Conservation (phyloP, 2,888 invertebrate genomes). For the Lepidochitona cinerea region DNA sequence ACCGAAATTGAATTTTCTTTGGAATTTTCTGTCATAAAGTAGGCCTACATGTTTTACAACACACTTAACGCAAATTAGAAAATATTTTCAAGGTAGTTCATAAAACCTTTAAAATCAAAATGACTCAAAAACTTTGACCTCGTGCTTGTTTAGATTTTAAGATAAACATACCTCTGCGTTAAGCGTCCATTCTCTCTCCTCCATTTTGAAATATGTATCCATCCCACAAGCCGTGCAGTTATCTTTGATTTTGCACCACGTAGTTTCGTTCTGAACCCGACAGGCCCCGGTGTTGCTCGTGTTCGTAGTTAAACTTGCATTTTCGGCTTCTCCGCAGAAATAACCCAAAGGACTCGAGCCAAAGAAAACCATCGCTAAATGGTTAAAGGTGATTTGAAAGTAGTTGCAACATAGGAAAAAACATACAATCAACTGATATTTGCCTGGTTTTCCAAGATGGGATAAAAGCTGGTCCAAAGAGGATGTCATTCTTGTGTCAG, state of each 20-base stretch:
- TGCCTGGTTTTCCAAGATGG: constrained; percentile 6
- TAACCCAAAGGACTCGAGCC: not conserved
- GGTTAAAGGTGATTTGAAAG: constrained; percentile 2
- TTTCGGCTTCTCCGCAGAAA: not conserved
- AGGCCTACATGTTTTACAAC: too few relatives aligned
- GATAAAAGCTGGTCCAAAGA: not conserved
- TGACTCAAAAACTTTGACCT: too few relatives aligned
- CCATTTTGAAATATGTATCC: not conserved
- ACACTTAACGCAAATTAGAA: too few relatives aligned
- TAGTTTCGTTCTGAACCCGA: too few relatives aligned
- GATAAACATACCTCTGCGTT: constrained; percentile 21
- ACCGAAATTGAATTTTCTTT: too few relatives aligned
- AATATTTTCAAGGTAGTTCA: too few relatives aligned
- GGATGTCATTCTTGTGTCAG: too few relatives aligned
- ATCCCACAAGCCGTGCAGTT: not conserved
- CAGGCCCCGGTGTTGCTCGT: too few relatives aligned
- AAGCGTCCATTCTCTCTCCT: constrained; percentile 24
- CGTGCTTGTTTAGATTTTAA: too few relatives aligned
- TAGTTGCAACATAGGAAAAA: constrained; percentile 2
- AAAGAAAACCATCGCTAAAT: constrained; percentile 10
- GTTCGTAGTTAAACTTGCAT: not conserved
- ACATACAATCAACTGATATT: not conserved
- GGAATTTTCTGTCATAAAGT: too few relatives aligned
- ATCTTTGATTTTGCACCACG: constrained; percentile 2
- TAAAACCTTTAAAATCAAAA: too few relatives aligned